Evolutionary conservation across 2,888 invertebrate species (phyloP).

Genomic region (Cosmopolites sordidus): DNA sequence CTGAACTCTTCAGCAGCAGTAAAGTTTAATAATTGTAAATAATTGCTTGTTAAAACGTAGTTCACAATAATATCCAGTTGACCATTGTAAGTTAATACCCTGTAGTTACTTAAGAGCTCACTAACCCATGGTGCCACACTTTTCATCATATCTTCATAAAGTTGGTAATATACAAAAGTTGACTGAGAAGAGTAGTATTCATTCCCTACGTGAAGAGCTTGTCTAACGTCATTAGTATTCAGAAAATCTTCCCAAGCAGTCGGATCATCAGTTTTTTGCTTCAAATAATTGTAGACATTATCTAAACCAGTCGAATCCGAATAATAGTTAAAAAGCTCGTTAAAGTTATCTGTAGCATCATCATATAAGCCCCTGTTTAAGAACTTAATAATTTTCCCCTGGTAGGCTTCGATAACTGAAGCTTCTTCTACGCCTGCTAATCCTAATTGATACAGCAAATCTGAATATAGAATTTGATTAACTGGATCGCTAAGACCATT

Average conservation of each 20-base stretch:
- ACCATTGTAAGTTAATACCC: conserved; percentile 77
- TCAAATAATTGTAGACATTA: conserved; percentile 17
- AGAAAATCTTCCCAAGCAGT: conserved; percentile 10
- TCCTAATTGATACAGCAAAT: conserved; percentile 76
- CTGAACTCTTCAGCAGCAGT: conserved; percentile 60
- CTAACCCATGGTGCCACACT: conserved; percentile 37
- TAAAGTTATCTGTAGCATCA: background rate
- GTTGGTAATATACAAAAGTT: conserved; percentile 7
- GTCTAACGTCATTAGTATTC: conserved; percentile 16
- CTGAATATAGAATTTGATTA: conserved; percentile 71
- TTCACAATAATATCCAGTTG: conserved; percentile 86
- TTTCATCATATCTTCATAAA: conserved; percentile 9
- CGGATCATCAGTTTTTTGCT: background rate
- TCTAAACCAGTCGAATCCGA: conserved; percentile 51
- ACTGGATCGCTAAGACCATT: conserved; percentile 77
- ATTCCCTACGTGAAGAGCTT: conserved; percentile 21
- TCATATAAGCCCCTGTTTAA: background rate
- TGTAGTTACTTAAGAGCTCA: conserved; percentile 61
- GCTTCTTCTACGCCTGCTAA: conserved; percentile 50
- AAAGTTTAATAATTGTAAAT: conserved; percentile 66
- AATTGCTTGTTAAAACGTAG: conserved; percentile 75
- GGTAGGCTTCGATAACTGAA: background rate
- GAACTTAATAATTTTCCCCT: background rate
- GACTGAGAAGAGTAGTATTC: conserved; percentile 1
- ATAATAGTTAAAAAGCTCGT: conserved; percentile 44